Evolutionary conservation across 1,140 invertebrate species (phyloP).

Genomic region (Anoplophora glabripennis): DNA sequence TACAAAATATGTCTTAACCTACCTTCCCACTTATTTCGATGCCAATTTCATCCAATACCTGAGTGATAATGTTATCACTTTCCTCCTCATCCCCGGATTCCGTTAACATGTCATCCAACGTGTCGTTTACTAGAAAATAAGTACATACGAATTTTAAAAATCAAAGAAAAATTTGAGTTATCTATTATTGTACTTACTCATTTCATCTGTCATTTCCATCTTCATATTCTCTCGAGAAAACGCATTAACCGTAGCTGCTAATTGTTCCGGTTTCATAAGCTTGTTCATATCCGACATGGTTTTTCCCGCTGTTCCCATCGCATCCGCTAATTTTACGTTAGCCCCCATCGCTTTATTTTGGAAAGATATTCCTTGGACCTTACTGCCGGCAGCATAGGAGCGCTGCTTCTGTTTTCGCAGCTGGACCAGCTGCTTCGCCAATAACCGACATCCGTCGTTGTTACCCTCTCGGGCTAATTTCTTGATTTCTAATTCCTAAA

Average conservation of each 20-base stretch:
- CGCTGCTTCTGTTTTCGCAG: slow-evolving; percentile 85
- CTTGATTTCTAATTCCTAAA: slow-evolving; percentile 83
- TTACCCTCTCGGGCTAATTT: slow-evolving; percentile 84
- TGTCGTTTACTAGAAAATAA: slow-evolving; percentile 76
- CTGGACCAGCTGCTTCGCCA: slow-evolving; percentile 87
- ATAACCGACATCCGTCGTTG: slow-evolving; percentile 74
- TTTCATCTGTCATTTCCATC: slow-evolving; percentile 94
- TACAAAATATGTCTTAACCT: slow-evolving; percentile 16
- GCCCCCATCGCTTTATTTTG: slow-evolving; percentile 88
- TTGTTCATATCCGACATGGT: slow-evolving; percentile 88
- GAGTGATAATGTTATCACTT: slow-evolving; percentile 77
- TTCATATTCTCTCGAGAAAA: slow-evolving; percentile 80
- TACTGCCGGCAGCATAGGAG: slow-evolving; percentile 72
- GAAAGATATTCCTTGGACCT: slow-evolving; percentile 70
- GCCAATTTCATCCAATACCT: slow-evolving; percentile 93
- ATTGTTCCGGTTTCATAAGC: slow-evolving; percentile 80
- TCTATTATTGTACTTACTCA: slow-evolving; percentile 65
- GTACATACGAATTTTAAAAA: slow-evolving; percentile 3
- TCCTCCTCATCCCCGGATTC: slow-evolving; percentile 91
- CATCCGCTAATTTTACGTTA: slow-evolving; percentile 79
- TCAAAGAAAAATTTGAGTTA: not conserved
- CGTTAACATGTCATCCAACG: slow-evolving; percentile 83
- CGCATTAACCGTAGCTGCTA: slow-evolving; percentile 75
- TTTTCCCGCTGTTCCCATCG: slow-evolving; percentile 82
- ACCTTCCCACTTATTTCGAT: slow-evolving; percentile 91